A percentile compares a stretch with the other conserved stretches of the same genome.
These are phyloP conservation scores for Parazoanthus atlanticus DNA, from an alignment of 92 coral and sea anemone genomes.

Conservation along the genomic window DNA sequence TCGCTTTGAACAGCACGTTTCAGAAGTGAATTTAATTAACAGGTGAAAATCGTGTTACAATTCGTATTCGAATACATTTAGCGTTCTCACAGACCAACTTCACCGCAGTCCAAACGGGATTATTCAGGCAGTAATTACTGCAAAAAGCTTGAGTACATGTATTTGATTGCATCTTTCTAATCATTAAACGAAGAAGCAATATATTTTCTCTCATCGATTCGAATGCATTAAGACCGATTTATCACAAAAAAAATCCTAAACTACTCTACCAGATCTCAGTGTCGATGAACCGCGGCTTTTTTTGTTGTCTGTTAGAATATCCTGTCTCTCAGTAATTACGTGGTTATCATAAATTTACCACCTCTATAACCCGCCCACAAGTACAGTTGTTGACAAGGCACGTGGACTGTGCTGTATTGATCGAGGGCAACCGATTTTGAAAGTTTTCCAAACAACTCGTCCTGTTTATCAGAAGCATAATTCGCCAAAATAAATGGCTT, in stretches of 20 bases:
- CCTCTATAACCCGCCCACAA: constrained; percentile 79
- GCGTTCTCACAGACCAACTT: background rate
- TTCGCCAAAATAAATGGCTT: background rate
- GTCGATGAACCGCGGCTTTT: constrained; percentile 49
- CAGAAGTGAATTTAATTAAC: constrained; percentile 4
- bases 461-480: background rate
- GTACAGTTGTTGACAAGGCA: constrained; percentile 58
- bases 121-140: background rate
- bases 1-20: background rate
- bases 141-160: background rate
- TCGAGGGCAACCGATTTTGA: constrained; percentile 9
- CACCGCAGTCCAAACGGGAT: background rate
- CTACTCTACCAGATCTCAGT: constrained; percentile 8
- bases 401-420: constrained; percentile 29
- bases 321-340: constrained; percentile 74
- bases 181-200: background rate
- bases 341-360: constrained; percentile 69
- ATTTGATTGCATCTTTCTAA: background rate
- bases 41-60: background rate
- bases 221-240: constrained; percentile 21
- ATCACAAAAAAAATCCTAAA: background rate
- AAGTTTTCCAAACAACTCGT: background rate
- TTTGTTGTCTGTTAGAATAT: constrained; percentile 39
- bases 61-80: background rate
- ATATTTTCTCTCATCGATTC: background rate